These are phyloP conservation scores for Gymnopithys bicolor DNA, from an alignment of 2,797 vertebrate species.

Conservation along the genomic window DNA sequence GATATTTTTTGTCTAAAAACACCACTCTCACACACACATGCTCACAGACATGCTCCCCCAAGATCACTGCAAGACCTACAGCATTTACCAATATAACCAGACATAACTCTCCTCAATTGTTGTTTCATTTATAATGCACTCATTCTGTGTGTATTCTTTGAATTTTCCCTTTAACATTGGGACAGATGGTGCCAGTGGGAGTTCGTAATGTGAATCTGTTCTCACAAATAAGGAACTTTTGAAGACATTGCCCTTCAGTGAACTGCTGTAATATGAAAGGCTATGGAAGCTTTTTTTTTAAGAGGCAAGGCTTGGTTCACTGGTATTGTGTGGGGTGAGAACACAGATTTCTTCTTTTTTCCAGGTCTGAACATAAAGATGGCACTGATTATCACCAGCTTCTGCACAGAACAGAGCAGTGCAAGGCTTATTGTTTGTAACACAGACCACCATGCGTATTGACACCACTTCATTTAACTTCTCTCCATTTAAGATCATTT, in stretches of 20 bases:
- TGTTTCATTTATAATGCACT: neutral
- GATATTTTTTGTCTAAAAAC: neutral
- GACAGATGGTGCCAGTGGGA: slow-evolving; percentile 18
- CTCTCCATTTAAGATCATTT: neutral
- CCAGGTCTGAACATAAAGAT: slow-evolving; percentile 7
- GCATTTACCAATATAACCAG: neutral
- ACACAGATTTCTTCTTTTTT: neutral
- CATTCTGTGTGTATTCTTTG: neutral
- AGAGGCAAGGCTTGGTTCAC: neutral
- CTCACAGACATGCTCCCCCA: accelerated
- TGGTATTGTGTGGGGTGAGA: neutral
- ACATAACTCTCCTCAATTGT: neutral
- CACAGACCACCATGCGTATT: neutral
- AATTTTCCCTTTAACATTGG: neutral
- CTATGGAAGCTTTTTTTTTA: neutral
- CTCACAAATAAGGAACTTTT: slow-evolving; percentile 21
- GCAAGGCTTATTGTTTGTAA: neutral
- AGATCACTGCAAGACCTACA: neutral
- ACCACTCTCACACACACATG: neutral
- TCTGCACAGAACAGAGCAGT: neutral
- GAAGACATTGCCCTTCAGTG: neutral
- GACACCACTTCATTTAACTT: neutral
- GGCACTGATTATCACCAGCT: neutral
- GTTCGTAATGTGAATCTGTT: neutral
- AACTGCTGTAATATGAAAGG: slow-evolving; percentile 29